A percentile compares a stretch with the other conserved stretches of the same genome.
These are phyloP conservation scores for Onychostruthus taczanowskii DNA, from an alignment of 2,113 vertebrate species.

Conservation along the genomic window DNA sequence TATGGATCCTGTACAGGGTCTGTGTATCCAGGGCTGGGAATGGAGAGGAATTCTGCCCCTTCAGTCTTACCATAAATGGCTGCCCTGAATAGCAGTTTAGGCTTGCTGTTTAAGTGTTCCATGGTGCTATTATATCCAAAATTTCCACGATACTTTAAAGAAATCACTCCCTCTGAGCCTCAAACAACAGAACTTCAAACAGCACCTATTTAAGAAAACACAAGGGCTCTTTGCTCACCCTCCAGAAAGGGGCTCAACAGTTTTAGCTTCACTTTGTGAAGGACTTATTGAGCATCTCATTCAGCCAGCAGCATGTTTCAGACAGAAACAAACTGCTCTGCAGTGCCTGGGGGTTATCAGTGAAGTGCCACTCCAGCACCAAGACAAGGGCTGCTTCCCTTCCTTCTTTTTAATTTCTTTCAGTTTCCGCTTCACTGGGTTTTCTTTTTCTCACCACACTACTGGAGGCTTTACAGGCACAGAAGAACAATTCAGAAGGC, in stretches of 20 bases:
- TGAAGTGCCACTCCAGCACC: background rate
- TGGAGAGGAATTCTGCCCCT: background rate
- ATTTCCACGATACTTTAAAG: background rate
- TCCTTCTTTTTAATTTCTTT: background rate
- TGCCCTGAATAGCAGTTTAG: background rate
- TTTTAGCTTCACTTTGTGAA: slow-evolving; percentile 1
- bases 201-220: background rate
- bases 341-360: background rate
- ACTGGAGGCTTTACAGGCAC: background rate
- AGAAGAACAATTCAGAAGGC: background rate
- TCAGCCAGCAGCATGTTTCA: background rate
- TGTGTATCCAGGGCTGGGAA: background rate
- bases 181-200: background rate
- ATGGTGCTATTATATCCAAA: background rate
- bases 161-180: background rate
- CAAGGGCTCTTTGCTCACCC: background rate
- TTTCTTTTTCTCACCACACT: background rate
- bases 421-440: background rate
- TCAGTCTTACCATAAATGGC: background rate
- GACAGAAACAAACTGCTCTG: background rate
- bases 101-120: background rate
- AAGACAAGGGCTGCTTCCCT: background rate
- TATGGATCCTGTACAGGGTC: background rate
- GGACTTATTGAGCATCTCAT: background rate
- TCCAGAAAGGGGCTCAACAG: background rate